Evolutionary conservation across 2,888 invertebrate genomes (phyloP), one percentile per base, ranked within the genome.

Genomic region (Oscheius sp.): DNA sequence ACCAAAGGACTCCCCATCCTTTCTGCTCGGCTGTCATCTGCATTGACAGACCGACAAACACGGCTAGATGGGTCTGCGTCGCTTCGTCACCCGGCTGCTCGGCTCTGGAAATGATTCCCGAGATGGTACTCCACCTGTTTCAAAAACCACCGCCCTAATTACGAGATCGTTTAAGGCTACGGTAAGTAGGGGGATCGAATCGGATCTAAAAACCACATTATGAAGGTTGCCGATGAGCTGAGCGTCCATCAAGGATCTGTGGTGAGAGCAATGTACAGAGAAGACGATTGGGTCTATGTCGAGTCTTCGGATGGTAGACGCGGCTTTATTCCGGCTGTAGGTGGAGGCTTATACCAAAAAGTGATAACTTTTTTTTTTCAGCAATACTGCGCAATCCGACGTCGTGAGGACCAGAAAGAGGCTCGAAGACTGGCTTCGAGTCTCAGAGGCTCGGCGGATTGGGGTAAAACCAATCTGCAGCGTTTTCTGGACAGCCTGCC

Each of bases 231-330:
- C 5, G 70, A 63, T 47, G 65, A 74, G 68, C 11, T 66, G 5
- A 63, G 33, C 11, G 75, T 71, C 10, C 55, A 58, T 33, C 42
- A 48, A n/a, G 62, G 75, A 9, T 55, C 57, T 3, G 58, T 51
- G 7, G 60, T 70, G 7, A 59, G 70, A 37, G 70, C 81, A 5
- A 57, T 82, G 53, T 82, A 79, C 59, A 77, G 76, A 10, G 81
- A 82, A 21, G 78, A 82, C 47, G 78, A 82, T 58, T 82, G 81
- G 81, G 77, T 82, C 35, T 82, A 82, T 59, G 77, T 79, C 1
- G 77, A 82, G 29, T 70, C 73, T 5, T 57, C 74, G 1, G 79
- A 82, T 66, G 81, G 81, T 10, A 32, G 79, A 21, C 65, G 77
- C 10, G 81, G 81, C n/a, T 81, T 81, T 37, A 74, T 81, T 0